Percentiles rank a stretch among this genome's conserved stretches.
Evolutionary conservation across 2,797 vertebrate species (phyloP).

Genomic region (Monodelphis domestica): DNA sequence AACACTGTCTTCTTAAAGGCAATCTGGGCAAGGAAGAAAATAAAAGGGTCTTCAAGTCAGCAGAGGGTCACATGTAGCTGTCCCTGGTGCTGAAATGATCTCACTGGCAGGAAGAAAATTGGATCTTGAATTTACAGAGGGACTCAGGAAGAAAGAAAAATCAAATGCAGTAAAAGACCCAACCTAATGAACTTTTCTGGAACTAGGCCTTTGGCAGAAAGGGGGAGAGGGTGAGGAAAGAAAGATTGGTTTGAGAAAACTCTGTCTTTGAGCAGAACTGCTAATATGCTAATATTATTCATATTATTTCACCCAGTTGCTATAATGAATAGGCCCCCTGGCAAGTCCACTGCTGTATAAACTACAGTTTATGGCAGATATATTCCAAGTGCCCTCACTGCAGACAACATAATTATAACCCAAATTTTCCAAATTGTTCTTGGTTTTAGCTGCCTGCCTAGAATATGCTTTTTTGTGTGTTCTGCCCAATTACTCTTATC

Average conservation of each 20-base stretch:
- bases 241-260: constrained; percentile 55
- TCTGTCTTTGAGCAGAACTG: constrained; percentile 28
- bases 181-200: constrained; percentile 43
- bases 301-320: neutral
- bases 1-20: constrained; percentile 39
- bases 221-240: neutral
- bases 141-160: constrained; percentile 65
- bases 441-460: constrained; percentile 41
- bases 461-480: constrained; percentile 9
- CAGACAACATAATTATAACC: constrained; percentile 30
- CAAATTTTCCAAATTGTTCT: constrained; percentile 47
- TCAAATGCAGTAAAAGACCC: constrained; percentile 68
- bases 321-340: neutral
- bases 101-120: constrained; percentile 61
- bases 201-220: neutral
- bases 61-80: constrained; percentile 52
- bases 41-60: neutral
- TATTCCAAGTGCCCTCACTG: constrained; percentile 16
- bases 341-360: neutral
- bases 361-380: neutral
- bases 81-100: constrained; percentile 55
- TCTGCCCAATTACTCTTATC: neutral
- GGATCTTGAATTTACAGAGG: constrained; percentile 56
- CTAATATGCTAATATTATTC: neutral
- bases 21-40: constrained; percentile 5